phyloP scores from a whole-genome alignment of 1,140 invertebrate genomes.

The Diachasmimorpha longicaudata region DNA sequence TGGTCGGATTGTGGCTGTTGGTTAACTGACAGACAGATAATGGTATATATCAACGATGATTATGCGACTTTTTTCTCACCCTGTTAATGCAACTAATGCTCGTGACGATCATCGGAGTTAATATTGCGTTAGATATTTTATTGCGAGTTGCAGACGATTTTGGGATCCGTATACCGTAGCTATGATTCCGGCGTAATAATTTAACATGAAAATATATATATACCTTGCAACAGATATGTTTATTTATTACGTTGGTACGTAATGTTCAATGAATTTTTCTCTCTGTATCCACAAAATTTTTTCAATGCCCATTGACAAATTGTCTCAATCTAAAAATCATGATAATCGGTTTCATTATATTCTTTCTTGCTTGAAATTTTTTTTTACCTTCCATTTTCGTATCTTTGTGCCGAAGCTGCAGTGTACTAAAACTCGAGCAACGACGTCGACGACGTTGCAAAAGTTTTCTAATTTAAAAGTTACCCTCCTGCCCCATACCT shows the following conservation, averaged over 20 bases:
- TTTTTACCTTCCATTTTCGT: not conserved
- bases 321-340: not conserved
- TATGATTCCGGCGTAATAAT: too few species aligned
- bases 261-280: too few species aligned
- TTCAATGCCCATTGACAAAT: too few species aligned
- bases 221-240: too few species aligned
- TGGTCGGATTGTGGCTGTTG: not conserved
- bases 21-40: not conserved
- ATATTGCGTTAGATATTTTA: too few species aligned
- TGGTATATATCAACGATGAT: not conserved
- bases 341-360: slow-evolving; percentile 1
- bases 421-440: slow-evolving; percentile 19
- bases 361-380: not conserved
- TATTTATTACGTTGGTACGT: too few species aligned
- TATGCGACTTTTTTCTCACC: slow-evolving; percentile 8
- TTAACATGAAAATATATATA: too few species aligned
- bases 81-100: not conserved
- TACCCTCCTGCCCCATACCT: slow-evolving; percentile 28
- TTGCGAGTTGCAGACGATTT: too few species aligned
- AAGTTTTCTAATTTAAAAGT: slow-evolving; percentile 51
- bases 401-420: not conserved
- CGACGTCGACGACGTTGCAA: slow-evolving; percentile 36
- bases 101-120: too few species aligned
- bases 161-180: too few species aligned
- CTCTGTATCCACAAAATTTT: too few species aligned